A percentile compares a stretch with the other conserved stretches of the same genome.
Evolutionary conservation across 1,140 invertebrate species (phyloP).

Genomic region (Drosophila eugracilis): DNA sequence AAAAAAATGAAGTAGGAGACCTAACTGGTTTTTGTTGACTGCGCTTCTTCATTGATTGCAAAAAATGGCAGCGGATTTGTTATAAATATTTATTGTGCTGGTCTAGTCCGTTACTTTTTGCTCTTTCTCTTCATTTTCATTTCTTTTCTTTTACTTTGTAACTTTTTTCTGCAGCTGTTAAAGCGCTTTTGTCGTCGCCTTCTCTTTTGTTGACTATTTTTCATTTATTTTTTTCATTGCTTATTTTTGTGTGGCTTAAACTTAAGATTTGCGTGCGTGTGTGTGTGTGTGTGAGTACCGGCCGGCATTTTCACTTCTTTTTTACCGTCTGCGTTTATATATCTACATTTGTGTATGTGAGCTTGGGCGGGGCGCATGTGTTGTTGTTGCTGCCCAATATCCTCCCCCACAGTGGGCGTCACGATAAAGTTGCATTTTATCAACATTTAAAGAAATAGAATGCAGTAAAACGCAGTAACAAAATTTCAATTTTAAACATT

Average conservation of each 20-base stretch:
- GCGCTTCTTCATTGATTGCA: constrained; percentile 53
- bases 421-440: not conserved
- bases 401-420: constrained; percentile 46
- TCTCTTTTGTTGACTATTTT: constrained; percentile 39
- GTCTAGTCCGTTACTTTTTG: constrained; percentile 31
- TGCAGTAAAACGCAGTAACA: too few relatives aligned
- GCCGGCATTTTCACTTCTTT: constrained; percentile 43
- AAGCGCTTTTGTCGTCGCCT: constrained; percentile 30
- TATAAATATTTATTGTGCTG: constrained; percentile 51
- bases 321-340: constrained; percentile 21
- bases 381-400: constrained; percentile 60
- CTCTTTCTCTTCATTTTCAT: constrained; percentile 1
- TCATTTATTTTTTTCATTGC: constrained; percentile 15
- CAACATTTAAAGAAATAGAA: too few relatives aligned
- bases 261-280: constrained; percentile 5
- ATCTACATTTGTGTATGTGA: constrained; percentile 21
- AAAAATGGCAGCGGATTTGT: constrained; percentile 45
- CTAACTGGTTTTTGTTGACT: constrained; percentile 52
- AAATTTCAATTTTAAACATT: too few relatives aligned
- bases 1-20: not conserved
- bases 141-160: constrained; percentile 5
- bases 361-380: constrained; percentile 64
- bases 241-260: constrained; percentile 9
- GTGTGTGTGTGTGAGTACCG: constrained; percentile 10
- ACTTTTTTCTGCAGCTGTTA: constrained; percentile 39